Conservation (phyloP, 2,888 invertebrate species). For the Phyllotreta striolata region DNA sequence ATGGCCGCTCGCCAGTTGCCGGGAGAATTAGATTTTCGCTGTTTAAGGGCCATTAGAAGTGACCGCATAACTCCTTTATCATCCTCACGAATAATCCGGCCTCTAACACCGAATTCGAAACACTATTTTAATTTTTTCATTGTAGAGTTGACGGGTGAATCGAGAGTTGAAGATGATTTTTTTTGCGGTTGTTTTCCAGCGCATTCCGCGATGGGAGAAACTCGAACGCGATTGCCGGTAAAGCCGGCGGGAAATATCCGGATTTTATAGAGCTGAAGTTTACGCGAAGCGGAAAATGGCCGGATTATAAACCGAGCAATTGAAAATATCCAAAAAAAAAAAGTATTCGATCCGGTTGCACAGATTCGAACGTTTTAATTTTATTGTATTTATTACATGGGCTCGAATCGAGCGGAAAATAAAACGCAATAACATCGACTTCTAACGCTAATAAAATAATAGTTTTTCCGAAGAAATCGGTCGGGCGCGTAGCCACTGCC, state of each 20-base stretch:
- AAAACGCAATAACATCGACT: no score
- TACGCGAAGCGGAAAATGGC: slow-evolving; percentile 27
- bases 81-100: not conserved
- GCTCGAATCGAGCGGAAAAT: not conserved
- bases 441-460: no score
- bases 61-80: slow-evolving; percentile 21
- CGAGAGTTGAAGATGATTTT: no score
- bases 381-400: slow-evolving; percentile 8
- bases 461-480: no score
- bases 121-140: no score
- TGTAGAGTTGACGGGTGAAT: not conserved
- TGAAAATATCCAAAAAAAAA: slow-evolving; percentile 1
- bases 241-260: slow-evolving; percentile 24
- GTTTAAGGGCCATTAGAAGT: slow-evolving; percentile 21
- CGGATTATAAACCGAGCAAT: slow-evolving; percentile 21
- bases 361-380: not conserved
- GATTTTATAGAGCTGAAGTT: slow-evolving; percentile 27
- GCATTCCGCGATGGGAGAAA: not conserved
- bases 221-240: slow-evolving; percentile 4
- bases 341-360: no score
- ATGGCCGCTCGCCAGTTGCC: slow-evolving; percentile 6
- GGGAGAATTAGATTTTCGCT: slow-evolving; percentile 16
- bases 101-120: no score
- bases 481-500: no score
- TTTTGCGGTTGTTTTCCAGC: no score